These are phyloP conservation scores for Suillia variegata DNA, from an alignment of 2,888 invertebrate species.

Conservation along the genomic window DNA sequence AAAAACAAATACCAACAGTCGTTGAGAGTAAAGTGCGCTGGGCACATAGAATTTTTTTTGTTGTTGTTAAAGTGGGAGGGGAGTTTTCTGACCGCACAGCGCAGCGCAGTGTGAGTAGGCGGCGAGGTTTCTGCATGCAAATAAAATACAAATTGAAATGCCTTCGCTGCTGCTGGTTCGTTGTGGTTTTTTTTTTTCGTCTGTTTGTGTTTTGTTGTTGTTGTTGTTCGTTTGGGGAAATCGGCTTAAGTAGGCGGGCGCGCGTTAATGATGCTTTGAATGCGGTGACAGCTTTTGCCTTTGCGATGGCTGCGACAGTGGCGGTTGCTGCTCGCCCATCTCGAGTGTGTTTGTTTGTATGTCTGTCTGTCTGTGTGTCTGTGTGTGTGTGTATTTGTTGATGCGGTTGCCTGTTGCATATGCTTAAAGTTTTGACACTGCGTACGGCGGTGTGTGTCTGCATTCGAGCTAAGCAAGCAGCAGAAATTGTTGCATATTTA, in stretches of 20 bases:
- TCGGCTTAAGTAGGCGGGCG: slow-evolving; percentile 5
- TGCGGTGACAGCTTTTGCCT: not conserved
- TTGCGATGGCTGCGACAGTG: not conserved
- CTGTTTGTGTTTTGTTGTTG: not conserved
- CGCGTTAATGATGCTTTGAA: slow-evolving; percentile 17
- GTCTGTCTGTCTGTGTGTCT: not conserved
- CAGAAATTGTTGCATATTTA: not conserved
- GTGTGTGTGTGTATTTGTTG: not conserved
- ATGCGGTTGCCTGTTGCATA: slow-evolving; percentile 5
- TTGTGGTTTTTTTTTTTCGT: too few species aligned
- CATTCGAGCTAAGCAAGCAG: not conserved
- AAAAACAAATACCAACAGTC: not conserved
- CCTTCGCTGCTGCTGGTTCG: too few species aligned
- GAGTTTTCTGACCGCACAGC: too few species aligned
- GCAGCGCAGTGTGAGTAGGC: too few species aligned
- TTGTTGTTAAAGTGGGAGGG: not conserved
- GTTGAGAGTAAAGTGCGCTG: not conserved
- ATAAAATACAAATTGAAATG: too few species aligned
- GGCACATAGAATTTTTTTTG: not conserved
- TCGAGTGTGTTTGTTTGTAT: not conserved
- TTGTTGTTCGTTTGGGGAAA: slow-evolving; percentile 5
- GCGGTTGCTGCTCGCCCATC: not conserved
- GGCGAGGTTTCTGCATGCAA: too few species aligned
- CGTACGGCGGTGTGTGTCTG: not conserved
- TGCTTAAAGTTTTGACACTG: too few species aligned